Conservation (phyloP, 2,797 vertebrate genomes). For the Gambusia yucatana region DNA sequence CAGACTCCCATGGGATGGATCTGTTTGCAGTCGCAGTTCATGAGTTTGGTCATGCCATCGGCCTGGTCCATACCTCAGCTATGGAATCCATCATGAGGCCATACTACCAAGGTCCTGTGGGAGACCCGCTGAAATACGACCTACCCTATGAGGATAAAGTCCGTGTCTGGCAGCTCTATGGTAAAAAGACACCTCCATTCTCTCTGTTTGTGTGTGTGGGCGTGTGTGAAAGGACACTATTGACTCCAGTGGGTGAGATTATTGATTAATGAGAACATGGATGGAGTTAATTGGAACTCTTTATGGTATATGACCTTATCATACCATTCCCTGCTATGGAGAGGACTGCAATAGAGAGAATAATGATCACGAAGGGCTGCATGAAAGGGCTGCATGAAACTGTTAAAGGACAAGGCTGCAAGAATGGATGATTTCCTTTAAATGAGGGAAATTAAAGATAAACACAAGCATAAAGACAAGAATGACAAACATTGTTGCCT, state of each 20-base stretch:
- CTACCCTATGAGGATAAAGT: slow-evolving; percentile 95
- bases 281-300: slow-evolving; percentile 73
- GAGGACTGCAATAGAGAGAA: slow-evolving; percentile 28
- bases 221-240: slow-evolving; percentile 14
- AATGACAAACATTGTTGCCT: background rate
- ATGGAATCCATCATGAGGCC: slow-evolving; percentile 95
- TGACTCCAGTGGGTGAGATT: slow-evolving; percentile 49
- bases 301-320: slow-evolving; percentile 67
- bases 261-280: slow-evolving; percentile 73
- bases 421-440: slow-evolving; percentile 3
- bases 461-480: slow-evolving; percentile 5
- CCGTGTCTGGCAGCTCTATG: slow-evolving; percentile 95
- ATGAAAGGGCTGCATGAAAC: slow-evolving; percentile 19
- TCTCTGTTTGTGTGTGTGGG: slow-evolving; percentile 1
- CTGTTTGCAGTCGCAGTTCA: slow-evolving; percentile 96
- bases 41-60: slow-evolving; percentile 96
- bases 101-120: slow-evolving; percentile 96
- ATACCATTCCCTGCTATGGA: slow-evolving; percentile 33
- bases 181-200: slow-evolving; percentile 69
- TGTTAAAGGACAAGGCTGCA: slow-evolving; percentile 14
- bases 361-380: slow-evolving; percentile 40
- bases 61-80: slow-evolving; percentile 91
- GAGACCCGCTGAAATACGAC: slow-evolving; percentile 94
- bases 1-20: slow-evolving; percentile 93
- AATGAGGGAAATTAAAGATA: slow-evolving; percentile 20